Evolutionary conservation across 2,888 invertebrate genomes (phyloP), one percentile per base, ranked within the genome.

Genomic region (Drosophila macrothrix): DNA sequence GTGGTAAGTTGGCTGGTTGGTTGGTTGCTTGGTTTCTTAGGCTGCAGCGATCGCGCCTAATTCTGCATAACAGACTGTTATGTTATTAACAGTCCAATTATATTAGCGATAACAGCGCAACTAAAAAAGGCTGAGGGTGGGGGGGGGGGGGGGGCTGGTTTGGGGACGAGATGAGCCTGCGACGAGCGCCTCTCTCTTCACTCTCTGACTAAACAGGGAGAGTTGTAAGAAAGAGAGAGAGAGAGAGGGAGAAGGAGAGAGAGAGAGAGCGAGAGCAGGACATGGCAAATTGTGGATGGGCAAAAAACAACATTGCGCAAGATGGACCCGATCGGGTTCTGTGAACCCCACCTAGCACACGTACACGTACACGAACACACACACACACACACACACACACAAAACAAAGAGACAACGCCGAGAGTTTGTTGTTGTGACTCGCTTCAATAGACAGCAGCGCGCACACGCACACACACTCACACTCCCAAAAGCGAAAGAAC

Each of bases 291-390:
- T 58, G 59, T 78, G 33, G 56, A 77, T 74, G 59, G 33, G 61
- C 68, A 67, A 66, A 73, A 67, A 67, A 46, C 37, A 53, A 67
- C 73, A 87, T 80, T 78, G 83, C 78, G 76, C 83, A 76, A 78
- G 76, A 69, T 63, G 55, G 43, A 58, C 49, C 54, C 66, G 78
- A 67, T 71, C 68, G 81, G 73, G 83, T 81, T 81, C 81, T 81
- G 80, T 81, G 81, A 81, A 81, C 81, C 83, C 81, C 81, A 83
- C 80, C 83, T 83, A 70, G 59, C 60, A 77, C 68, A 72, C 63
- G 41, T 29, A 65, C 59, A 56, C 63, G 55, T 29, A 49, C 37
- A 58, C 41, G 67, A 46, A 58, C 58, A 62, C 37, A 58, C 41
- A 70, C 50, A 58, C 58, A 62, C 46, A 69, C 33, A 60, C 25